These are phyloP conservation scores for Nezara viridula DNA, from an alignment of 2,888 invertebrate species.

Conservation along the genomic window DNA sequence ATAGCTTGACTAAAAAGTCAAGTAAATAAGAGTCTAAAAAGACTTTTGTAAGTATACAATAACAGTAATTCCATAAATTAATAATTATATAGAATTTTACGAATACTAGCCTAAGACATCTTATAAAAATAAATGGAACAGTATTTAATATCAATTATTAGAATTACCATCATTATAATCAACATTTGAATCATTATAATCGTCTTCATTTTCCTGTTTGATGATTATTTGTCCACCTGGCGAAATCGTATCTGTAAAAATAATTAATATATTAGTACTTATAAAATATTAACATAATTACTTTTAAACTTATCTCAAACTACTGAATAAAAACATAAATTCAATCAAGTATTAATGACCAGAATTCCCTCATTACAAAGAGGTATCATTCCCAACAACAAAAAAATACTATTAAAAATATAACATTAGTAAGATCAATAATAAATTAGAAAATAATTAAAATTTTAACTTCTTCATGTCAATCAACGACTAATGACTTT, in stretches of 20 bases:
- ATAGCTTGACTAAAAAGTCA: too few species aligned
- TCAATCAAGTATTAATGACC: not conserved
- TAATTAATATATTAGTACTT: not conserved
- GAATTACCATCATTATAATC: conserved; percentile 27
- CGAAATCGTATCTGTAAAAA: conserved; percentile 9
- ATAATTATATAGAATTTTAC: too few species aligned
- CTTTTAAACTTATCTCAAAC: not conserved
- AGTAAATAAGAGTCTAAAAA: too few species aligned
- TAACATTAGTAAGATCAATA: too few species aligned
- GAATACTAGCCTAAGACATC: too few species aligned
- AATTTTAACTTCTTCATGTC: too few species aligned
- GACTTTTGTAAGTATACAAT: too few species aligned
- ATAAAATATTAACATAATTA: not conserved
- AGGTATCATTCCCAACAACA: too few species aligned
- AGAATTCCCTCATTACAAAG: not conserved
- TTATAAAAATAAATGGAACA: not conserved
- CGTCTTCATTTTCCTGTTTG: conserved; percentile 9
- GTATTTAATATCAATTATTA: not conserved
- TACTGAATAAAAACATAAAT: not conserved
- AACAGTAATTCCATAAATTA: too few species aligned
- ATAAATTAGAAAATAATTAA: too few species aligned
- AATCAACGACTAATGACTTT: too few species aligned
- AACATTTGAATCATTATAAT: conserved; percentile 2
- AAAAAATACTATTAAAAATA: too few species aligned
- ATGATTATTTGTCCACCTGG: not conserved